These are phyloP conservation scores for Chanos chanos DNA, from an alignment of 2,797 vertebrate species.

Conservation along the genomic window DNA sequence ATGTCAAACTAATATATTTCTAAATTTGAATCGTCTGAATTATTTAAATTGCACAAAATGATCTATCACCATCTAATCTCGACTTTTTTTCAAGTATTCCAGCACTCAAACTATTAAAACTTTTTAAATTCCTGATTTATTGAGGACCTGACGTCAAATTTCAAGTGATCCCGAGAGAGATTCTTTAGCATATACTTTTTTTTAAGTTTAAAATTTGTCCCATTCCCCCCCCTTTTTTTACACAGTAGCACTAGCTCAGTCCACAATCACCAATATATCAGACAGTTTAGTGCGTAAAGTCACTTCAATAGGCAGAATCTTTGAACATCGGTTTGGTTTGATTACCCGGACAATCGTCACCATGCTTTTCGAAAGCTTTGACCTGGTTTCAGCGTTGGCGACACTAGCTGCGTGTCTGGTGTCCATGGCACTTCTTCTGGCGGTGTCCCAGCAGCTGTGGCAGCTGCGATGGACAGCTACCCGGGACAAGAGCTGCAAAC, in stretches of 20 bases:
- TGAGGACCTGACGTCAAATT: too few species aligned
- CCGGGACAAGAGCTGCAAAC: conserved; percentile 91
- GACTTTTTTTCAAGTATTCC: conserved; percentile 31
- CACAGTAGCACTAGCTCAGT: not conserved
- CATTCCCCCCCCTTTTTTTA: not conserved
- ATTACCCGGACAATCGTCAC: conserved; percentile 56
- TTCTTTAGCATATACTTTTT: too few species aligned
- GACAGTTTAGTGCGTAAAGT: not conserved
- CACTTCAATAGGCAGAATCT: not conserved
- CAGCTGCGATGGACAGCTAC: conserved; percentile 93
- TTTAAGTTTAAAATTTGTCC: not conserved
- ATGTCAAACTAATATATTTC: conserved; percentile 42
- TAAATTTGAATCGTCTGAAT: conserved; percentile 15
- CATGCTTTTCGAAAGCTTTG: conserved; percentile 91
- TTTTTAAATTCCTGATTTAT: conserved; percentile 11
- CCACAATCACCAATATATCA: not conserved
- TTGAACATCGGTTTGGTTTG: conserved; percentile 15
- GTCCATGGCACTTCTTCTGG: conserved; percentile 89
- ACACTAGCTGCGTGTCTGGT: conserved; percentile 90
- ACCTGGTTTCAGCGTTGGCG: conserved; percentile 91
- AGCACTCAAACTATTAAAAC: conserved; percentile 47
- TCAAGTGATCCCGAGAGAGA: too few species aligned
- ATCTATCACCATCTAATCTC: conserved; percentile 42
- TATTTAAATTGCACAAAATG: conserved; percentile 42
- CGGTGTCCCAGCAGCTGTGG: conserved; percentile 94